Percentiles rank a stretch among this genome's conserved stretches.
These are phyloP conservation scores for Kuschelorhynchus macadamiae DNA, from an alignment of 2,888 invertebrate species.

Conservation along the genomic window DNA sequence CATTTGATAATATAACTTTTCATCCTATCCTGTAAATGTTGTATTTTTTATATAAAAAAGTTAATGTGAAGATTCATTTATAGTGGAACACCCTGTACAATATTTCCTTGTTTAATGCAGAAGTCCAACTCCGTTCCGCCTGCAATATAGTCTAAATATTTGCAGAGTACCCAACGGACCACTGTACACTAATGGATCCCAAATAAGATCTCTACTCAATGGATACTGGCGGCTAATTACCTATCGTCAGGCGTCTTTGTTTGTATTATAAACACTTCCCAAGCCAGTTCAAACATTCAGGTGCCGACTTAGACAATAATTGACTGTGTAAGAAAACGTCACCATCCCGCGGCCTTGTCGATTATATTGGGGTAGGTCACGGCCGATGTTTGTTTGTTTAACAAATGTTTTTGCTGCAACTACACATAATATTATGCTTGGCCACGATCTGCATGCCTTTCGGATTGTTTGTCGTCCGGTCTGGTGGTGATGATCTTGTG, in stretches of 20 bases:
- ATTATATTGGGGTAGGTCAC: conserved; percentile 38
- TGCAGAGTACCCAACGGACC: conserved; percentile 1
- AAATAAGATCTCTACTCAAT: conserved; percentile 16
- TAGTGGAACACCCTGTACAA: too few relatives aligned
- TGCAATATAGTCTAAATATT: conserved; percentile 18
- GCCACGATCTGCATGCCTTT: conserved; percentile 30
- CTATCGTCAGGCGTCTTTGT: conserved; percentile 64
- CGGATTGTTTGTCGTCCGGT: conserved; percentile 32
- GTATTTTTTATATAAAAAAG: too few relatives aligned
- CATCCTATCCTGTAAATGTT: too few relatives aligned
- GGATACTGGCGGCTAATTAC: conserved; percentile 59
- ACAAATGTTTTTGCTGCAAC: conserved; percentile 37
- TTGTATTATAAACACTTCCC: conserved; percentile 66
- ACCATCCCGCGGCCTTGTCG: conserved; percentile 27
- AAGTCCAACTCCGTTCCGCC: too few relatives aligned
- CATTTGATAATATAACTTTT: too few relatives aligned
- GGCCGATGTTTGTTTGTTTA: conserved; percentile 40
- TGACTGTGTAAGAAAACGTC: conserved; percentile 34
- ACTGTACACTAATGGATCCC: conserved; percentile 20
- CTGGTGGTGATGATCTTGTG: conserved; percentile 19
- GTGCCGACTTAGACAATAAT: conserved; percentile 33
- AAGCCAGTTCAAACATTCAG: conserved; percentile 66
- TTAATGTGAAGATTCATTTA: too few relatives aligned
- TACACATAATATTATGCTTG: conserved; percentile 38
- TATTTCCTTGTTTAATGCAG: too few relatives aligned